Conservation (phyloP, 2,888 invertebrate species). For the Synergus laeviventris region DNA sequence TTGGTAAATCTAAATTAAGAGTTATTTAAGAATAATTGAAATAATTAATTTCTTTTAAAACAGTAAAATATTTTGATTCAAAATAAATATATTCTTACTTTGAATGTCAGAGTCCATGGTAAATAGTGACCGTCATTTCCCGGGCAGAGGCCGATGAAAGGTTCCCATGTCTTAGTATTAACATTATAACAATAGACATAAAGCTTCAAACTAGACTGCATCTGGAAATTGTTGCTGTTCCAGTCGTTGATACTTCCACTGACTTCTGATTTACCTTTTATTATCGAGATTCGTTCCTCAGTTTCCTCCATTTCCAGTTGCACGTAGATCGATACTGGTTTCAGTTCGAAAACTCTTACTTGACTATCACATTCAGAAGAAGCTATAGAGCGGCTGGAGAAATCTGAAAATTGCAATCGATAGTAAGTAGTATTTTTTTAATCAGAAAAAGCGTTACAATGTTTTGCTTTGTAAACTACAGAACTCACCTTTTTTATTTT, state of each 20-base stretch:
- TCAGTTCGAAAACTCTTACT: conserved; percentile 64
- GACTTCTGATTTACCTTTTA: conserved; percentile 65
- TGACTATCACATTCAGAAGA: conserved; percentile 52
- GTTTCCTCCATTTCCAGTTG: conserved; percentile 69
- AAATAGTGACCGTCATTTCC: conserved; percentile 79
- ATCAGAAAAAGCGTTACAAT: not conserved
- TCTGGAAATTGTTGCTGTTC: conserved; percentile 64
- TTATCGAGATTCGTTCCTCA: conserved; percentile 66
- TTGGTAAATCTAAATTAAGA: conserved; percentile 72
- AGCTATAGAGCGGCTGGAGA: conserved; percentile 44
- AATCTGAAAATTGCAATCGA: conserved; percentile 48
- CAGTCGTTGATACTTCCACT: conserved; percentile 63
- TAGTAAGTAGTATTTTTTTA: not conserved
- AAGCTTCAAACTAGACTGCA: conserved; percentile 72
- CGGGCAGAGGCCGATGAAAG: conserved; percentile 86
- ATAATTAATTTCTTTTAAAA: conserved; percentile 65
- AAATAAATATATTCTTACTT: conserved; percentile 69
- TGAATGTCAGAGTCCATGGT: conserved; percentile 85
- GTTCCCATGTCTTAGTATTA: conserved; percentile 87
- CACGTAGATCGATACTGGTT: conserved; percentile 62
- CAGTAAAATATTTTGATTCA: conserved; percentile 51
- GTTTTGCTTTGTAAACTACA: not conserved
- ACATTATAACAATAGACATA: conserved; percentile 84
- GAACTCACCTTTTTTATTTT: conserved; percentile 55
- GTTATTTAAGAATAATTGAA: not conserved